These are phyloP conservation scores for Menidia beryllina DNA, from an alignment of 2,113 vertebrate genomes.

Conservation along the genomic window DNA sequence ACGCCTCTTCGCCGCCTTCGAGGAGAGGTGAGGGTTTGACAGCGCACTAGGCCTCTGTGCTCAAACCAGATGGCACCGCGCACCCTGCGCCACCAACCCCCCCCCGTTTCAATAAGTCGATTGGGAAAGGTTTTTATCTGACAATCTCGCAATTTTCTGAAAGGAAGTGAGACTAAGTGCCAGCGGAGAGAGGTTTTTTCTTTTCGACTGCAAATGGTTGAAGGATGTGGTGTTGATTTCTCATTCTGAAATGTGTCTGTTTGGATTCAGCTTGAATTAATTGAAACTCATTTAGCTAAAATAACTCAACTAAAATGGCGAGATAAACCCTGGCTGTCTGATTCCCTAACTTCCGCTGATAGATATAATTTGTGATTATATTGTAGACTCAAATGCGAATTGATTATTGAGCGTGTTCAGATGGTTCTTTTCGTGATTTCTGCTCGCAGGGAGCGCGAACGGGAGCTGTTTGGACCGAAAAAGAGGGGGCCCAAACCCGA, in stretches of 20 bases:
- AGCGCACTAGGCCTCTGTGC: conserved; percentile 63
- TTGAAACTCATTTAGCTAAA: too few species aligned
- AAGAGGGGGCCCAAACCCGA: conserved; percentile 98
- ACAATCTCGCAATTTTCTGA: background rate
- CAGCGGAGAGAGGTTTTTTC: background rate
- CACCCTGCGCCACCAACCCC: background rate
- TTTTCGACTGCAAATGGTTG: background rate
- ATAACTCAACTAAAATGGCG: background rate
- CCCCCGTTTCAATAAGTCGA: background rate
- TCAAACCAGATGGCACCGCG: conserved; percentile 1
- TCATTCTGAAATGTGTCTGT: background rate
- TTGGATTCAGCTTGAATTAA: background rate
- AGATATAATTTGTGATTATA: background rate
- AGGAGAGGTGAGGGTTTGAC: conserved; percentile 90
- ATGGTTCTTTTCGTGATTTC: background rate
- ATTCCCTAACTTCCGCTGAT: background rate
- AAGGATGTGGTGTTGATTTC: background rate
- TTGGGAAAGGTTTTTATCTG: background rate
- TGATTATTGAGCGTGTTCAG: background rate
- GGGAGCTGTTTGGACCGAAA: conserved; percentile 95
- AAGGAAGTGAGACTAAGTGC: background rate
- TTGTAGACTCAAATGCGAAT: background rate
- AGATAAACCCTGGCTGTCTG: background rate
- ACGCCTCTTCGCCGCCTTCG: conserved; percentile 94
- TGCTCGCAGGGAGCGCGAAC: conserved; percentile 88